A percentile compares a stretch with the other conserved stretches of the same genome.
phyloP scores from a whole-genome alignment of 1,140 invertebrate species.

The Drosophila willistoni region DNA sequence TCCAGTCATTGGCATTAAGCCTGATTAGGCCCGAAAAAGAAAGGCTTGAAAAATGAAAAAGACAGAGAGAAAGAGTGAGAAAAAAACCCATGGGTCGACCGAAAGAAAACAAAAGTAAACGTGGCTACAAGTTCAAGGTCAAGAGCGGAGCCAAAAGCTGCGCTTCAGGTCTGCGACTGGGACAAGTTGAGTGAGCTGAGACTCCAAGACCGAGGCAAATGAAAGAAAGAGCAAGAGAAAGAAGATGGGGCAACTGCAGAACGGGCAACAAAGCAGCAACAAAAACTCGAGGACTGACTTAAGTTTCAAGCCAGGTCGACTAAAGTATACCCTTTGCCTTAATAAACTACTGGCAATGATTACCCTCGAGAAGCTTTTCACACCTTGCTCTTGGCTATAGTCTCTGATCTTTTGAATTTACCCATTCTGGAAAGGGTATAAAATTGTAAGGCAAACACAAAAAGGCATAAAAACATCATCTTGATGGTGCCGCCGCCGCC shows the following conservation, averaged over 20 bases:
- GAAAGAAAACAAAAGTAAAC: slow-evolving; percentile 80
- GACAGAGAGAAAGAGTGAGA: background rate
- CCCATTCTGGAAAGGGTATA: slow-evolving; percentile 3
- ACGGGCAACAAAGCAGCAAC: slow-evolving; percentile 20
- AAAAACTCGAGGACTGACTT: background rate
- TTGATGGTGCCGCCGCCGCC: slow-evolving; percentile 19
- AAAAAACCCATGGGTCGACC: slow-evolving; percentile 42
- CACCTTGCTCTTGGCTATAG: too few relatives aligned
- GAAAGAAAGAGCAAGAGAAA: slow-evolving; percentile 3
- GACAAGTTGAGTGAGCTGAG: slow-evolving; percentile 36
- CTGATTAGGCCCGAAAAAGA: slow-evolving; percentile 66
- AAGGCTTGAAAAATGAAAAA: slow-evolving; percentile 43
- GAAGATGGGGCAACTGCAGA: slow-evolving; percentile 16
- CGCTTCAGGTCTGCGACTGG: slow-evolving; percentile 44
- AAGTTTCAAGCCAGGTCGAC: background rate
- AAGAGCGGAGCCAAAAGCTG: slow-evolving; percentile 65
- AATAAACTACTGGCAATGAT: too few relatives aligned
- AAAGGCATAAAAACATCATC: slow-evolving; percentile 34
- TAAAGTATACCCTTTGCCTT: background rate
- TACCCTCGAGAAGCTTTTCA: too few relatives aligned
- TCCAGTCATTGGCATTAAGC: slow-evolving; percentile 68
- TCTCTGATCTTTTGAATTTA: too few relatives aligned
- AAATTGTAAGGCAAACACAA: slow-evolving; percentile 14
- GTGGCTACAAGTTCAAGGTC: slow-evolving; percentile 78
- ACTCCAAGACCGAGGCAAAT: slow-evolving; percentile 23